These are phyloP conservation scores for Oxygymnocypris stewartii DNA, from an alignment of 2,113 vertebrate species.

Conservation along the genomic window DNA sequence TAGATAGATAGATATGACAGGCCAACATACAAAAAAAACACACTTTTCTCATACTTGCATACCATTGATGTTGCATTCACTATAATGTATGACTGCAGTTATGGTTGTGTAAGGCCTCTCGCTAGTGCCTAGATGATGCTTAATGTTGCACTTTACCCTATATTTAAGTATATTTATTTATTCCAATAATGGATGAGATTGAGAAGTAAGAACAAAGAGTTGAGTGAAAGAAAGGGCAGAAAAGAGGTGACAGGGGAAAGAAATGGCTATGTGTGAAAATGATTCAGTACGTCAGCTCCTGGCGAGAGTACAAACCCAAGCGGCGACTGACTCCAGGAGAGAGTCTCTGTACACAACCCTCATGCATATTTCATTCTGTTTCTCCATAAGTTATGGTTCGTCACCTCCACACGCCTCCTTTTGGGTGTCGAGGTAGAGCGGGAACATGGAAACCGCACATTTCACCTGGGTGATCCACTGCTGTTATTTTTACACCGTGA, in stretches of 20 bases:
- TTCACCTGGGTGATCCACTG: slow-evolving; percentile 59
- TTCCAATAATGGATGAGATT: slow-evolving; percentile 38
- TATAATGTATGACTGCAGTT: background rate
- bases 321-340: too few relatives aligned
- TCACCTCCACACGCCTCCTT: slow-evolving; percentile 46
- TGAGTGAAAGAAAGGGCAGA: background rate
- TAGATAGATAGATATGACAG: background rate
- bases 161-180: background rate
- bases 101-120: slow-evolving; percentile 6
- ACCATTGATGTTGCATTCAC: background rate
- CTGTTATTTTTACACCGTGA: slow-evolving; percentile 73
- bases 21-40: too few relatives aligned
- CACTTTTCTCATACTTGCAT: background rate
- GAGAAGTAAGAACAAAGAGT: slow-evolving; percentile 32
- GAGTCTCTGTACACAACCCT: slow-evolving; percentile 35
- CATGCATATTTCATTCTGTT: slow-evolving; percentile 52
- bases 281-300: slow-evolving; percentile 36
- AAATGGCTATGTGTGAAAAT: slow-evolving; percentile 39
- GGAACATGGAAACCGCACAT: slow-evolving; percentile 35
- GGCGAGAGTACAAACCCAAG: slow-evolving; percentile 33
- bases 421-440: slow-evolving; percentile 2
- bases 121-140: slow-evolving; percentile 7
- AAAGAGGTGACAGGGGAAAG: slow-evolving; percentile 2
- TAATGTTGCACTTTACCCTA: slow-evolving; percentile 12
- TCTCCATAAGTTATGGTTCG: slow-evolving; percentile 56